These are phyloP conservation scores for Anas platyrhynchos DNA, from an alignment of 2,113 vertebrate genomes.

Conservation along the genomic window DNA sequence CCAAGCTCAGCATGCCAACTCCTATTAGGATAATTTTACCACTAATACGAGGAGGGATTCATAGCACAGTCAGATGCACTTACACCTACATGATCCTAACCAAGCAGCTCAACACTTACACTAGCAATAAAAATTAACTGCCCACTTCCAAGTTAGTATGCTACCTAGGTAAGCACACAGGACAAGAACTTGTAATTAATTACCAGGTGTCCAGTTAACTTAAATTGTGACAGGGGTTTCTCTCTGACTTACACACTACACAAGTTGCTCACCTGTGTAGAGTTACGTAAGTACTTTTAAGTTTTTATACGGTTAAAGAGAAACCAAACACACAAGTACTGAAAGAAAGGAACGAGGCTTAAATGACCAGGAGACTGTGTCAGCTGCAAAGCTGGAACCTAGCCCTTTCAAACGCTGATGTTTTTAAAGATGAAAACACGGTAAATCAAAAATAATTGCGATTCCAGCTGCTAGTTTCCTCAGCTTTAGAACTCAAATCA, in stretches of 20 bases:
- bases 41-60: background rate
- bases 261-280: background rate
- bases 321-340: background rate
- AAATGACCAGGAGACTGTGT: rapidly evolving
- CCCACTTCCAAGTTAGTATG: background rate
- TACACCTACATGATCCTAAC: background rate
- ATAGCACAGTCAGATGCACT: background rate
- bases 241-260: background rate
- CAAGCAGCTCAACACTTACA: background rate
- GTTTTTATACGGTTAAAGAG: background rate
- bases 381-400: background rate
- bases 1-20: background rate
- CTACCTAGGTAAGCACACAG: background rate
- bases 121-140: background rate
- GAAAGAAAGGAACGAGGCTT: background rate
- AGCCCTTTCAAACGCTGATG: background rate
- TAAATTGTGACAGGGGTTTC: background rate
- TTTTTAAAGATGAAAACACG: background rate
- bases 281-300: background rate
- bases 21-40: background rate
- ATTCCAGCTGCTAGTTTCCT: background rate
- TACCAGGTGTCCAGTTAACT: background rate
- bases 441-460: background rate
- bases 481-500: background rate
- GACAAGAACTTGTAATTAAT: background rate